Percentiles rank a stretch among this genome's conserved stretches.
phyloP scores from a whole-genome alignment of 92 coral and sea anemone genomes.

The Scolanthus callimorphus region DNA sequence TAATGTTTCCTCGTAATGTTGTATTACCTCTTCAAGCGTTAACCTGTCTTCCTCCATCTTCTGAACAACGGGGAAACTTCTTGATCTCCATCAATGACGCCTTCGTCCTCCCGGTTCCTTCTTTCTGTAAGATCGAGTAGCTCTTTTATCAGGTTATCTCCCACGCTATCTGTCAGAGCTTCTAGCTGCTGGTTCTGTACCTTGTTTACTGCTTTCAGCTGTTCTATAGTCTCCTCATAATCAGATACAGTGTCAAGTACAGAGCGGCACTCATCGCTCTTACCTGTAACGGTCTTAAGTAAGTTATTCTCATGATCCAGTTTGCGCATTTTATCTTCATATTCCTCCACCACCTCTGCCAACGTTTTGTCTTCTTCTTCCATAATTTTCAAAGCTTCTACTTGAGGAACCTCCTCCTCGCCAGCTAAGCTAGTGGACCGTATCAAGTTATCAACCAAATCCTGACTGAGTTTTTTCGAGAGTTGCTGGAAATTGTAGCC shows the following conservation, averaged over 20 bases:
- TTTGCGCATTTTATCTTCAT: conserved; percentile 51
- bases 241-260: conserved; percentile 38
- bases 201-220: conserved; percentile 28
- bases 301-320: conserved; percentile 36
- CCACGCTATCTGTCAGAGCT: conserved; percentile 25
- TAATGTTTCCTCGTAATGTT: conserved; percentile 27
- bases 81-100: not conserved
- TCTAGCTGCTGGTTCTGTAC: conserved; percentile 21
- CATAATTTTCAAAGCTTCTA: conserved; percentile 51
- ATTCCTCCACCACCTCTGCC: conserved; percentile 51
- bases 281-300: conserved; percentile 13
- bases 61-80: conserved; percentile 13
- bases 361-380: conserved; percentile 44
- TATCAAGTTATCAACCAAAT: conserved; percentile 31
- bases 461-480: conserved; percentile 35
- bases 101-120: not conserved
- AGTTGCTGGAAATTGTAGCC: conserved; percentile 22
- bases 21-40: conserved; percentile 33
- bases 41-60: conserved; percentile 26
- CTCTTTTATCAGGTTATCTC: conserved; percentile 26
- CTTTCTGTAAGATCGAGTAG: not conserved
- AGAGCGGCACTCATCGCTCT: conserved; percentile 28
- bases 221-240: conserved; percentile 49
- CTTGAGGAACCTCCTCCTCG: not conserved
- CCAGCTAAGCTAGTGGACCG: conserved; percentile 13